Percentiles rank a stretch among this genome's conserved stretches.
phyloP scores from a whole-genome alignment of 2,888 invertebrate species.

The Acheta domesticus region DNA sequence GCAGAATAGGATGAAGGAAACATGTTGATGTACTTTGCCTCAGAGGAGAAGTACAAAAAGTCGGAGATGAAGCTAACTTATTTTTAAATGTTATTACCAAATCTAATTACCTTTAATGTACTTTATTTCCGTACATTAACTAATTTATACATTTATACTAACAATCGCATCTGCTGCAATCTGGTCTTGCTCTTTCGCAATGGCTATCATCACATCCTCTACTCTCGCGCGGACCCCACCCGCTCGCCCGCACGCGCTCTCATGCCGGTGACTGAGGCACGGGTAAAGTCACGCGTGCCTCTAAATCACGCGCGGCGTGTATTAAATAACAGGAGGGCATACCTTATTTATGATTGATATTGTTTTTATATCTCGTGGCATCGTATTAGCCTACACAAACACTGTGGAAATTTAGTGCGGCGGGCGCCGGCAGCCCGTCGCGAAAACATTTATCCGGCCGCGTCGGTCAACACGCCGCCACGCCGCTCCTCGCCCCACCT shows the following conservation, averaged over 20 bases:
- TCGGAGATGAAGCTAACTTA: background rate
- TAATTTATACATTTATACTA: background rate
- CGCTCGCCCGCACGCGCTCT: background rate
- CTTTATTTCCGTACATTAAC: background rate
- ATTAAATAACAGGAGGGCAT: constrained; percentile 18
- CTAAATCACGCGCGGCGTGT: constrained; percentile 9
- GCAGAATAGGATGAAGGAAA: no score
- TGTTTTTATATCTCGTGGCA: constrained; percentile 18
- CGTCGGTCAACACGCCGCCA: no score
- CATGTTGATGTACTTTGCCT: no score
- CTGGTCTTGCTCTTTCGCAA: background rate
- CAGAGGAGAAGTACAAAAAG: no score
- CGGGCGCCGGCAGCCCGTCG: background rate
- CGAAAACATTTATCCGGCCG: no score
- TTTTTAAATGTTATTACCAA: background rate
- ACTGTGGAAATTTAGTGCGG: background rate
- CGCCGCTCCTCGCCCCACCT: no score
- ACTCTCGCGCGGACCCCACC: background rate
- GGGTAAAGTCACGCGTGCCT: background rate
- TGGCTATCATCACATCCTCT: background rate
- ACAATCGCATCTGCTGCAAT: background rate
- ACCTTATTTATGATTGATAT: constrained; percentile 18
- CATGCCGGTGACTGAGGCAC: background rate
- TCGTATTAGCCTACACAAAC: constrained; percentile 18
- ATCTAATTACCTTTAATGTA: background rate